Base-by-base conservation (phyloP, 2,797 vertebrate species). In the Anabacerthia variegaticeps region DNA sequence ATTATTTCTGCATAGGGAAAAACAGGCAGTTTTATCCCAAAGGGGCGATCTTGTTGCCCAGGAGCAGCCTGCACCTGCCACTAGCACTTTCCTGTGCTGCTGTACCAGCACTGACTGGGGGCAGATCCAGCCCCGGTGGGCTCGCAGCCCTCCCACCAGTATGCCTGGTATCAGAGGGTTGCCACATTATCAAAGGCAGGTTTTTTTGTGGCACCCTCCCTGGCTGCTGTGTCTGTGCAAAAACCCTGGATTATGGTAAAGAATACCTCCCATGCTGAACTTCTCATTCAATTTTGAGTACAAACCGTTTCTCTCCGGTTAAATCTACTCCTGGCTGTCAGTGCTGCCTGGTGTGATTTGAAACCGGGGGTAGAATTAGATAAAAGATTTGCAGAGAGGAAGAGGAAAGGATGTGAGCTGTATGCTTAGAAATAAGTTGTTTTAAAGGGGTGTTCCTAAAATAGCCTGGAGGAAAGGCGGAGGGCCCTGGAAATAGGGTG, bases 41-140 rank as follows among this genome's bases (percentile, higher is more conserved):
- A 24, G 23, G 21, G 6, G 3, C 55, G 21, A 71, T 61, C 14
- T 85, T 19, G 12, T 43, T 4, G 4, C 19, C 14, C 30, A 65
- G 66, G 26, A 72, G 8, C 37, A 83, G 22, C 20, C n/a, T 44
- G 32, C 28, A 13, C 20, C 30, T 63, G 30, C 19, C 14, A 22
- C 44, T 36, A 36, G 23, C 41, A 23, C 28, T 74, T 36, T 16
- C 12, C n/a, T 43, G 28, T 0, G 3, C 41, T 61, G 19, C 32
- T 2, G 12, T 32, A 36, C 43, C 5, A 22, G 39, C 0, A 0
- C 26, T 55, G 36, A 12, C 18, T 24, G 20, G 19, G 37, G 36
- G 7, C 20, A 54, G 1, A 6, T 65, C 37, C 54, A 65, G 54
- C 56, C 20, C 52, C 10, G 0, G 0, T 55, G 48, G 61, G 39